Base-by-base conservation (phyloP, 2,113 vertebrate species). In the Jacana jacana region DNA sequence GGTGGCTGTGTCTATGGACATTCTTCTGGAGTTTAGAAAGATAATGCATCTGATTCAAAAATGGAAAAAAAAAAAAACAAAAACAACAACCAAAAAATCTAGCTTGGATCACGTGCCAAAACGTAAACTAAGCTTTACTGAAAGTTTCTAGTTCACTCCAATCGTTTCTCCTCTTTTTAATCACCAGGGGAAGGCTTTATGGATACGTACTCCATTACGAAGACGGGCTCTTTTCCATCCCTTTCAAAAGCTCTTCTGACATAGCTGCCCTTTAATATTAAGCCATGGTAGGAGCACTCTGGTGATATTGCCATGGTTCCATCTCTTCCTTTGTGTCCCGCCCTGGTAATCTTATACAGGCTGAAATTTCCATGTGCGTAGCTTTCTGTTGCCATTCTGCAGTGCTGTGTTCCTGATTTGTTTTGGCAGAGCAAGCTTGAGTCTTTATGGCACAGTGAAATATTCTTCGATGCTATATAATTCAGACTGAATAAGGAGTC, bases 371-470 rank as follows among this genome's bases (percentile, higher is more conserved):
- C 93, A 87, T 88, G 91, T 72, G 78, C 61, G 72, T 85, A 92
- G 96, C 94, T 95, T 57, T 93, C 58, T 65, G 85, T 89, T 92
- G 73, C 92, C 93, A 71, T 95, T 87, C 83, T 82, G 91, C 96
- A 96, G 92, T 58, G 76, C 79, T 91, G 89, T 68, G 63, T 95
- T 95, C 93, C 92, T 89, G 95, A 95, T 89, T 92, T 93, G 90
- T 98, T 97, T 97, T 95, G 98, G 97, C 97, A 97, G 98, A 98
- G 97, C 97, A 95, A 97, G 94, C 96, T 96, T 93, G 95, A 88
- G 97, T 98, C 82, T 83, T 95, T 98, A 98, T 98, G 98, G 98
- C 98, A 98, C 98, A 98, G 98, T 98, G 98, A 98, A 97, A 95
- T 96, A 97, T 95, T 97, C 97, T 95, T 96, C 91, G 35, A 98